Evolutionary conservation across 1,140 invertebrate species (phyloP).

Genomic region (Micrasema minimum): DNA sequence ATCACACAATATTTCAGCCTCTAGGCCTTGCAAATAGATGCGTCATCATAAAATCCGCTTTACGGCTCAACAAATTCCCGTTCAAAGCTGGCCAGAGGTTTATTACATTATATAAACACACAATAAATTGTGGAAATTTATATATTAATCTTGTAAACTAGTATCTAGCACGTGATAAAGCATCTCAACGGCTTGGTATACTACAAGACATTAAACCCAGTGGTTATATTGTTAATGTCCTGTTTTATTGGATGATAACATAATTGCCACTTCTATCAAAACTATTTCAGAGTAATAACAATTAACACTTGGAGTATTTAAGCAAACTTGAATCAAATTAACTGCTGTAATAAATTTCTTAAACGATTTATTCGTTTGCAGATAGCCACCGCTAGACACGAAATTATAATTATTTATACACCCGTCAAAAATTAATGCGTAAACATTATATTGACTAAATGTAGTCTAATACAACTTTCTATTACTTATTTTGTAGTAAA

Average conservation of each 20-base stretch:
- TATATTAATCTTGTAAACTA: slow-evolving; percentile 33
- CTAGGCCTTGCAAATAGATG: slow-evolving; percentile 49
- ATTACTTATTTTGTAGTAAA: too few relatives aligned
- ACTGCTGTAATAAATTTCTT: too few relatives aligned
- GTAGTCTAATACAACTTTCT: too few relatives aligned
- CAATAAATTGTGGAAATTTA: slow-evolving; percentile 35
- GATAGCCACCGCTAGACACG: too few relatives aligned
- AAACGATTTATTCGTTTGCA: too few relatives aligned
- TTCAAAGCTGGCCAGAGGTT: slow-evolving; percentile 43
- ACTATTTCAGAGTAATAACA: background rate
- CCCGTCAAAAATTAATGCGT: too few relatives aligned
- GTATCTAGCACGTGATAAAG: slow-evolving; percentile 24
- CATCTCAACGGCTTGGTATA: slow-evolving; percentile 12
- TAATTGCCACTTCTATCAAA: background rate
- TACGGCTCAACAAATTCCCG: slow-evolving; percentile 48
- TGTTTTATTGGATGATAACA: background rate
- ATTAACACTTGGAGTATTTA: too few relatives aligned
- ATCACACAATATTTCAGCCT: slow-evolving; percentile 53
- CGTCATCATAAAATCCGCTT: slow-evolving; percentile 52
- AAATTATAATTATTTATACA: too few relatives aligned
- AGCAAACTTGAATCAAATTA: too few relatives aligned
- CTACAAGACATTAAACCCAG: slow-evolving; percentile 13
- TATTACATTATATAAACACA: slow-evolving; percentile 47
- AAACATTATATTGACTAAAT: too few relatives aligned
- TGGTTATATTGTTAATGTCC: slow-evolving; percentile 6